Evolutionary conservation across 2,888 invertebrate genomes (phyloP).

Genomic region (Xylota segnis): DNA sequence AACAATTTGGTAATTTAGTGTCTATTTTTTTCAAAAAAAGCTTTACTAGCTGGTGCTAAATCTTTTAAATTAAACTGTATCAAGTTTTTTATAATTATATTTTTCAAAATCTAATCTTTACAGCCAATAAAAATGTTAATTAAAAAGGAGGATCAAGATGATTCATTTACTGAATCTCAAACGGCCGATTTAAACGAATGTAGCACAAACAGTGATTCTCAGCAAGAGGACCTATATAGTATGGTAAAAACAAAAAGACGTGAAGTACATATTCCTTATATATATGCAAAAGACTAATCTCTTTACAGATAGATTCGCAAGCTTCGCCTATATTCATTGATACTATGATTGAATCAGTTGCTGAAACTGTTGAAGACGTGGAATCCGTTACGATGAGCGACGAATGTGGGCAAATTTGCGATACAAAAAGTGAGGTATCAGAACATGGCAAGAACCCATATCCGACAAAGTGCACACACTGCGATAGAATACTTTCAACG

Average conservation of each 20-base stretch:
- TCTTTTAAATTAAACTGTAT: no score
- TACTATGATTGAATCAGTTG: neutral
- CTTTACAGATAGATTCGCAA: neutral
- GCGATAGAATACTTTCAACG: neutral
- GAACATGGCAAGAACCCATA: slow-evolving; percentile 1
- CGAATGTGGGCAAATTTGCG: neutral
- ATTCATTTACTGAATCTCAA: neutral
- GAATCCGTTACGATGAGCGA: neutral
- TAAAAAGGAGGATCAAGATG: neutral
- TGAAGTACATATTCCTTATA: neutral
- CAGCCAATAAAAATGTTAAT: neutral
- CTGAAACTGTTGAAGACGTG: neutral
- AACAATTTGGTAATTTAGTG: slow-evolving; percentile 19
- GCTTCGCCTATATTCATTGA: neutral
- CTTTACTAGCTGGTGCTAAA: no score
- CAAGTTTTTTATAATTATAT: no score
- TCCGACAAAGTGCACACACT: neutral
- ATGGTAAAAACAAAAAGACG: neutral
- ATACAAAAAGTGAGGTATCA: neutral
- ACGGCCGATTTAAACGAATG: neutral
- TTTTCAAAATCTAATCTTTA: neutral
- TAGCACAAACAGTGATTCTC: neutral
- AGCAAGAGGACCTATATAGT: neutral
- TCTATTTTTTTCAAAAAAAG: neutral
- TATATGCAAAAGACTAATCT: neutral